These are phyloP conservation scores for Pungitius pungitius DNA, from an alignment of 2,113 vertebrate genomes.

Conservation along the genomic window DNA sequence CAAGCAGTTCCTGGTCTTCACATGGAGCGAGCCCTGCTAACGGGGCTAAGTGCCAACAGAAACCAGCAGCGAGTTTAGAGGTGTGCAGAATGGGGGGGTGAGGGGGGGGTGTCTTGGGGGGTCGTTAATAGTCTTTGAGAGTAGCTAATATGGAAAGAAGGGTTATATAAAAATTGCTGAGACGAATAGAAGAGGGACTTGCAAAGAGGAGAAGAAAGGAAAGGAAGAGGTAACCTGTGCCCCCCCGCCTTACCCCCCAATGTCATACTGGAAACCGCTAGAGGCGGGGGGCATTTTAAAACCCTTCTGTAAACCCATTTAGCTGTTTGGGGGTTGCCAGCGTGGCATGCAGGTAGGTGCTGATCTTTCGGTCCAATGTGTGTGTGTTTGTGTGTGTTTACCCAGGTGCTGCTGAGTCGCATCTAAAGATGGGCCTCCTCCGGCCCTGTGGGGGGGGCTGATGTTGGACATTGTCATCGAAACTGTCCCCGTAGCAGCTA, in stretches of 20 bases:
- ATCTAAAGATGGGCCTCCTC: not conserved
- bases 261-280: constrained; percentile 67
- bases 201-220: constrained; percentile 73
- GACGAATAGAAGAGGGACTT: constrained; percentile 61
- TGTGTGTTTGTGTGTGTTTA: constrained; percentile 13
- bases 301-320: constrained; percentile 59
- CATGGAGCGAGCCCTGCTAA: constrained; percentile 55
- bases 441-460: not conserved
- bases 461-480: not conserved
- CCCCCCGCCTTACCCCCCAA: constrained; percentile 44
- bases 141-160: constrained; percentile 70
- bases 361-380: constrained; percentile 25
- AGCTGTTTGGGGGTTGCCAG: constrained; percentile 59
- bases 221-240: constrained; percentile 69
- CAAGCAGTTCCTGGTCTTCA: constrained; percentile 28
- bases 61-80: constrained; percentile 65
- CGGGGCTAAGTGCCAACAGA: constrained; percentile 72
- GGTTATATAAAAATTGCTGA: constrained; percentile 71
- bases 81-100: constrained; percentile 24
- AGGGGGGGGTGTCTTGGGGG: no score
- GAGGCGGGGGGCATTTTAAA: constrained; percentile 66
- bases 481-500: not conserved
- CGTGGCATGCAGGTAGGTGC: constrained; percentile 59
- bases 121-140: constrained; percentile 60
- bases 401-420: constrained; percentile 1